phyloP scores from a whole-genome alignment of 2,113 vertebrate genomes.

The Semicossyphus pulcher region DNA sequence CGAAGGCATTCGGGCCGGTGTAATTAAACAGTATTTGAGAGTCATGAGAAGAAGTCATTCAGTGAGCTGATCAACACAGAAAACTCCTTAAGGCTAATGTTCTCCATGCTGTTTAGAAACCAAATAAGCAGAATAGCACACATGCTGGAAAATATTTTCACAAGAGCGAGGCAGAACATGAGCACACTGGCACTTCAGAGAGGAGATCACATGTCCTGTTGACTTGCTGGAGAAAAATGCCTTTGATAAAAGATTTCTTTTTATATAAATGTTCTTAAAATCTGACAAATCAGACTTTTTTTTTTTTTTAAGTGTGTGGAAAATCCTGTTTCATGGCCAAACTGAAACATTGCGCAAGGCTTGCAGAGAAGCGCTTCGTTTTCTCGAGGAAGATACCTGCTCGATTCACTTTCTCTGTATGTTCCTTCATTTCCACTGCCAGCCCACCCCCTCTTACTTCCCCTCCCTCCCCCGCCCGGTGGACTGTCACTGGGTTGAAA shows the following conservation, averaged over 20 bases:
- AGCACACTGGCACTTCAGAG: conserved; percentile 72
- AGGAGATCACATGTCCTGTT: conserved; percentile 68
- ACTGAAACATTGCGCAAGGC: conserved; percentile 44
- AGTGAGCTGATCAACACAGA: conserved; percentile 63
- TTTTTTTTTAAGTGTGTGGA: conserved; percentile 19
- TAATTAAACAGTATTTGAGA: conserved; percentile 74
- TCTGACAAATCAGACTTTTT: conserved; percentile 57
- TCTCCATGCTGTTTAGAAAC: conserved; percentile 79
- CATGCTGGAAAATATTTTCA: conserved; percentile 78
- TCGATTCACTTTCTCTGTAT: conserved; percentile 50
- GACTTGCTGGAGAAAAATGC: conserved; percentile 37
- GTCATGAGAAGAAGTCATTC: conserved; percentile 81
- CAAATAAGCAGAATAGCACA: conserved; percentile 80
- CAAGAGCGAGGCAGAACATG: conserved; percentile 66
- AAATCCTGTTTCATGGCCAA: conserved; percentile 36
- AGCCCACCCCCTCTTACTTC: conserved; percentile 11
- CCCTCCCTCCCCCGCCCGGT: conserved; percentile 51
- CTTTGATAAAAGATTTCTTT: conserved; percentile 49
- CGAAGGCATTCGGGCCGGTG: conserved; percentile 42
- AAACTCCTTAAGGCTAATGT: conserved; percentile 80
- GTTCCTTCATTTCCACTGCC: conserved; percentile 45
- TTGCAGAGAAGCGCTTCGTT: too few species aligned
- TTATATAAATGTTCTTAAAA: conserved; percentile 53
- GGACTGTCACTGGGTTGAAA: conserved; percentile 74
- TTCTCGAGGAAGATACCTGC: conserved; percentile 38